These are phyloP conservation scores for Elmis aenea DNA, from an alignment of 2,888 invertebrate genomes.

Conservation along the genomic window DNA sequence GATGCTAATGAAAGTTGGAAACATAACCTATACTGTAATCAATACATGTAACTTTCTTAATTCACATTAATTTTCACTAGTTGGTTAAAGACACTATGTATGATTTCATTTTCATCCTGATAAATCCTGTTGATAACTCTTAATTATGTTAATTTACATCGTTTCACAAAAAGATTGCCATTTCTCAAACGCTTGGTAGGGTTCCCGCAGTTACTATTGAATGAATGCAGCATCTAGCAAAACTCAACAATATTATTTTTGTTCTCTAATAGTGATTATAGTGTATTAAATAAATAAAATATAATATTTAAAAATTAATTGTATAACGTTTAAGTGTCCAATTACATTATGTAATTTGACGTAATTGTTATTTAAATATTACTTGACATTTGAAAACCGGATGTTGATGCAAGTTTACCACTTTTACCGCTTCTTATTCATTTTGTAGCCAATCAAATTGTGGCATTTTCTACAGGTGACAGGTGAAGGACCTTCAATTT, in stretches of 20 bases:
- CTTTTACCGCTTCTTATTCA: conserved; percentile 22
- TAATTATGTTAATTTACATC: conserved; percentile 25
- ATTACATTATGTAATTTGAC: too few relatives aligned
- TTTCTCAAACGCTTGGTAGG: conserved; percentile 40
- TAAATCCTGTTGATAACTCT: conserved; percentile 9
- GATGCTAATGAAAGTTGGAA: conserved; percentile 68
- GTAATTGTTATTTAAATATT: too few relatives aligned
- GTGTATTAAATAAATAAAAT: too few relatives aligned
- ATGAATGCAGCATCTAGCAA: conserved; percentile 22
- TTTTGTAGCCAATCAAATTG: conserved; percentile 23
- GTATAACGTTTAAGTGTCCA: too few relatives aligned
- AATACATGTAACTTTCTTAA: conserved; percentile 39
- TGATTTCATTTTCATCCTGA: conserved; percentile 17
- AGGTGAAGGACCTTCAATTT: conserved; percentile 9
- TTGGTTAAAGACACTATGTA: conserved; percentile 20
- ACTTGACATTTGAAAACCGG: conserved; percentile 32
- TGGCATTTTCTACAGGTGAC: conserved; percentile 27
- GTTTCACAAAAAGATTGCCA: conserved; percentile 39
- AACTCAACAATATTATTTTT: too few relatives aligned
- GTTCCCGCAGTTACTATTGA: conserved; percentile 31
- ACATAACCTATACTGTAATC: conserved; percentile 56
- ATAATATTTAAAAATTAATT: too few relatives aligned
- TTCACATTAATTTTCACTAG: conserved; percentile 27
- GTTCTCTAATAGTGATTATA: too few relatives aligned
- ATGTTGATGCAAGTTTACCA: conserved; percentile 24